Conservation (phyloP, 1,140 invertebrate species). For the Riptortus pedestris region DNA sequence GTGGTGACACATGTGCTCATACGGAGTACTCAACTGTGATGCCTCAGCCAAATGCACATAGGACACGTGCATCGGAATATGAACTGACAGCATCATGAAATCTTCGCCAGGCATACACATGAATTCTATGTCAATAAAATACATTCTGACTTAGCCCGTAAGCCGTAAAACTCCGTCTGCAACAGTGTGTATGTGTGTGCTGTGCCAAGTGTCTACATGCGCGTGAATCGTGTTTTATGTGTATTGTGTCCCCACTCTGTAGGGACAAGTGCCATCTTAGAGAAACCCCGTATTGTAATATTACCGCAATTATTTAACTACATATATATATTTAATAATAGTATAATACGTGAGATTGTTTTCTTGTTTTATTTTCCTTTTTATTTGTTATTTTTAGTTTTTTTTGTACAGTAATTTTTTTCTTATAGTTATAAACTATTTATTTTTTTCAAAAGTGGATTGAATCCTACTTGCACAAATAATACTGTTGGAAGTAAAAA, state of each 20-base stretch:
- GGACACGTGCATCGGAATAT: not conserved
- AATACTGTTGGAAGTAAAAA: no score
- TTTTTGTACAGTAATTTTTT: conserved; percentile 14
- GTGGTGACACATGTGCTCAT: conserved; percentile 14
- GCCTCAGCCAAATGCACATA: not conserved
- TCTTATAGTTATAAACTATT: not conserved
- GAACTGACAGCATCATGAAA: not conserved
- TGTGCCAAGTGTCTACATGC: not conserved
- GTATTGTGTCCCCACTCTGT: not conserved
- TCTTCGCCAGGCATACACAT: not conserved
- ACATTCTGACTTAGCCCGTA: conserved; percentile 10
- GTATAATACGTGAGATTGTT: conserved; percentile 4
- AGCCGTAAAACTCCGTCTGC: conserved; percentile 10
- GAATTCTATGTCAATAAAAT: not conserved
- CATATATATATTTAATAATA: conserved; percentile 5
- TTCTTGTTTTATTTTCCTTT: conserved; percentile 4
- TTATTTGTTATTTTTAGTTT: not conserved
- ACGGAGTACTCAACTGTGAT: not conserved
- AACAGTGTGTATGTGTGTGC: not conserved
- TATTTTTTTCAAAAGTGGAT: conserved; percentile 7
- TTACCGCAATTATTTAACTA: conserved; percentile 9
- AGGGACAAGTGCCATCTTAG: conserved; percentile 17
- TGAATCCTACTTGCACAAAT: not conserved
- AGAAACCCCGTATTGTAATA: conserved; percentile 12
- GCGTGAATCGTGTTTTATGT: not conserved